These are phyloP conservation scores for Furcula furcula DNA, from an alignment of 2,888 invertebrate genomes.

Conservation along the genomic window DNA sequence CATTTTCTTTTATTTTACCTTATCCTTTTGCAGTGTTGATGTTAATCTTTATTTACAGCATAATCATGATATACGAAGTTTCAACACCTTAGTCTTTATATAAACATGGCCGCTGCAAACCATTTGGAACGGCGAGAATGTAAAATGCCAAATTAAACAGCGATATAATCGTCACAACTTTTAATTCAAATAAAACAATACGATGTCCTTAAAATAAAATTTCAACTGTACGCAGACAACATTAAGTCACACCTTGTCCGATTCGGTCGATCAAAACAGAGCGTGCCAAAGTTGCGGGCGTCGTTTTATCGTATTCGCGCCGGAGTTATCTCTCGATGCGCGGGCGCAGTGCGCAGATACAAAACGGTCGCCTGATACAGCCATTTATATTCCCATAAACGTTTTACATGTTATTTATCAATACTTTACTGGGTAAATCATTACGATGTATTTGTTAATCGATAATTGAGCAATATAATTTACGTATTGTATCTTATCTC, in stretches of 20 bases:
- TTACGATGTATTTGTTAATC: too few species aligned
- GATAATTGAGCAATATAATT: too few species aligned
- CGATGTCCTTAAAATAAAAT: slow-evolving; percentile 1
- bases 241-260: slow-evolving; percentile 34
- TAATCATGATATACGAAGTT: too few species aligned
- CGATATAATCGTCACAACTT: too few species aligned
- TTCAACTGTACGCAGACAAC: slow-evolving; percentile 24
- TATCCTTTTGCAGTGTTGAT: too few species aligned
- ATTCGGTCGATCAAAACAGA: slow-evolving; percentile 54
- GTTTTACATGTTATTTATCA: slow-evolving; percentile 47
- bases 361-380: slow-evolving; percentile 41
- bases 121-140: too few species aligned
- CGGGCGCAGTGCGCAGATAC: slow-evolving; percentile 34
- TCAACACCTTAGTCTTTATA: too few species aligned
- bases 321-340: slow-evolving; percentile 45
- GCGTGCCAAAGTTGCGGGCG: slow-evolving; percentile 47
- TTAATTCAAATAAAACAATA: neutral
- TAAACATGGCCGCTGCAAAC: too few species aligned
- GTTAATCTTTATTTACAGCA: too few species aligned
- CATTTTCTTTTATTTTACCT: too few species aligned
- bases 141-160: too few species aligned
- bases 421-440: slow-evolving; percentile 37
- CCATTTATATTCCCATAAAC: slow-evolving; percentile 47
- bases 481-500: too few species aligned
- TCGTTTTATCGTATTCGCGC: slow-evolving; percentile 57